phyloP scores from a whole-genome alignment of 2,888 invertebrate genomes.

The Ctena decussata region DNA sequence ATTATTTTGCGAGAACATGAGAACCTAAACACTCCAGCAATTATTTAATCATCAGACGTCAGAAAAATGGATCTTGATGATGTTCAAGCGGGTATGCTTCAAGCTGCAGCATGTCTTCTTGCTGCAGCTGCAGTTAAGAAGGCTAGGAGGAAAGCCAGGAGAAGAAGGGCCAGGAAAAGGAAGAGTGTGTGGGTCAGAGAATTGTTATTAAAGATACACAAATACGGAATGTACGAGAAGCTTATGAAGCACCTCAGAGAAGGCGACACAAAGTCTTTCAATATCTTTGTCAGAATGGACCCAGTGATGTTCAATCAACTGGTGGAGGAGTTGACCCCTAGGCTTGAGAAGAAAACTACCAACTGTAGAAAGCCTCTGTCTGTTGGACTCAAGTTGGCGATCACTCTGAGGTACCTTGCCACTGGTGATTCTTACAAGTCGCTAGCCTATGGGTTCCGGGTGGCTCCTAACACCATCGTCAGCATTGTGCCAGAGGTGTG shows the following conservation, averaged over 20 bases:
- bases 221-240: constrained; percentile 14
- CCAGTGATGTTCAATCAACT: neutral
- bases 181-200: constrained; percentile 7
- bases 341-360: constrained; percentile 22
- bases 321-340: constrained; percentile 11
- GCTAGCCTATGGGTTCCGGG: constrained; percentile 16
- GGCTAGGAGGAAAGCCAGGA: neutral
- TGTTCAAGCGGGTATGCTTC: neutral
- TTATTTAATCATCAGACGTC: neutral
- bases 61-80: neutral
- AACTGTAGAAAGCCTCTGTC: neutral
- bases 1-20: neutral
- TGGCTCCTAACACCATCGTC: constrained; percentile 30
- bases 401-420: constrained; percentile 24
- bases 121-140: neutral
- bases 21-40: neutral
- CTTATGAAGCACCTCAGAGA: constrained; percentile 17
- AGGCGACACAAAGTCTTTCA: constrained; percentile 5
- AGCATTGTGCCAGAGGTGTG: constrained; percentile 14
- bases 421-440: constrained; percentile 9
- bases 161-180: neutral
- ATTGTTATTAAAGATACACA: neutral
- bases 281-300: constrained; percentile 7
- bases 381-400: constrained; percentile 4
- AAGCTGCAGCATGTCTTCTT: neutral